These are phyloP conservation scores for Syritta pipiens DNA, from an alignment of 2,888 invertebrate species.

Conservation along the genomic window DNA sequence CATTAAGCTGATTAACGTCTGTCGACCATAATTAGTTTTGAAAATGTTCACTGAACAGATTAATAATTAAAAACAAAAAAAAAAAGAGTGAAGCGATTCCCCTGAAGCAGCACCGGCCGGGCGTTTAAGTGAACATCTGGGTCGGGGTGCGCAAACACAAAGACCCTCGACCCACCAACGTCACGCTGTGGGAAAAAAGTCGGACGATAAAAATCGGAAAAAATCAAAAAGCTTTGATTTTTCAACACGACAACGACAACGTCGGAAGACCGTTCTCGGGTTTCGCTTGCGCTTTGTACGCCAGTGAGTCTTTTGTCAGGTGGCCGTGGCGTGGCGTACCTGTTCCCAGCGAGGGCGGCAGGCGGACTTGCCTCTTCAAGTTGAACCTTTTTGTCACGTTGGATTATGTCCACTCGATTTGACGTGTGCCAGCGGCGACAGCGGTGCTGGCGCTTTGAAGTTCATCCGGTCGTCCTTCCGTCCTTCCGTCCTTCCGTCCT, in stretches of 20 bases:
- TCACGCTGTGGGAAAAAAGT: slow-evolving; percentile 14
- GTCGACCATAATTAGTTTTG: slow-evolving; percentile 64
- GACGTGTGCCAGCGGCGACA: slow-evolving; percentile 18
- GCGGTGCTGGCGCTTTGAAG: slow-evolving; percentile 41
- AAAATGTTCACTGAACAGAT: slow-evolving; percentile 64
- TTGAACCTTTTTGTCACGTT: slow-evolving; percentile 48
- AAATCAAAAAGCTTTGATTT: slow-evolving; percentile 58
- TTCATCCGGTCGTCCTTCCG: slow-evolving; percentile 4
- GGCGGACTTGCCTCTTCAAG: slow-evolving; percentile 17
- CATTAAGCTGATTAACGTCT: slow-evolving; percentile 62
- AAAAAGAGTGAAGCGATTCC: slow-evolving; percentile 19
- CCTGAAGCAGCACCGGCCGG: not conserved
- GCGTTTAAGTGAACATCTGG: slow-evolving; percentile 52
- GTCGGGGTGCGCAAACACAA: slow-evolving; percentile 10
- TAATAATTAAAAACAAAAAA: slow-evolving; percentile 56
- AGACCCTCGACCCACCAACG: slow-evolving; percentile 20
- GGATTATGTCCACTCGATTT: slow-evolving; percentile 60
- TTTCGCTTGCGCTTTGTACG: slow-evolving; percentile 32
- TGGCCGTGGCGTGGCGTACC: not conserved
- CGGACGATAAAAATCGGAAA: not conserved
- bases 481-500: slow-evolving; percentile 9
- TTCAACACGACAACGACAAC: no score
- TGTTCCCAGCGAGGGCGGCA: not conserved
- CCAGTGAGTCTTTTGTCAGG: slow-evolving; percentile 52
- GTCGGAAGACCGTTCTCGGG: slow-evolving; percentile 55